These are phyloP conservation scores for Lemur catta DNA, from an alignment of 2,797 vertebrate genomes.

Conservation along the genomic window DNA sequence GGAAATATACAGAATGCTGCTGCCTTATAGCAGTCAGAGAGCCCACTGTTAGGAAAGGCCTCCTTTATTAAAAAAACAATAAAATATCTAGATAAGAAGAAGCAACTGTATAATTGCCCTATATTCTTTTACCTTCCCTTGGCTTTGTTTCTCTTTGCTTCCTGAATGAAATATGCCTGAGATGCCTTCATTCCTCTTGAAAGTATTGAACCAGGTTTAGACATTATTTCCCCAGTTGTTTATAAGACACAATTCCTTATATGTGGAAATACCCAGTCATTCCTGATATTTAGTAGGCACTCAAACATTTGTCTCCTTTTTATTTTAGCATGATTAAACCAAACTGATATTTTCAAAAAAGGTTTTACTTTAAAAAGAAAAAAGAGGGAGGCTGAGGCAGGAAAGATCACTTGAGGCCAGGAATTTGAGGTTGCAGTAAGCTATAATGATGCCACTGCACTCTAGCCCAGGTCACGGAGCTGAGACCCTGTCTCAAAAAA, in stretches of 20 bases:
- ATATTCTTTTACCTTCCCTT: background rate
- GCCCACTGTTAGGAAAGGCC: background rate
- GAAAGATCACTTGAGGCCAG: background rate
- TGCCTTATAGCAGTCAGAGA: background rate
- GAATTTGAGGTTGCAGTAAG: background rate
- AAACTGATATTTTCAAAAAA: background rate
- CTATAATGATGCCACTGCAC: background rate
- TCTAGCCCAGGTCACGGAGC: background rate
- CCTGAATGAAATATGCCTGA: background rate
- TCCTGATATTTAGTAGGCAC: background rate
- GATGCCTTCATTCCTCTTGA: background rate
- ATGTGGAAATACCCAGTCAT: background rate
- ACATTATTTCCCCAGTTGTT: background rate
- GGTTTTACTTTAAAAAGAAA: background rate
- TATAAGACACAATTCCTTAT: background rate
- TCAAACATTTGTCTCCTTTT: background rate
- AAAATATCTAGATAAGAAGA: background rate
- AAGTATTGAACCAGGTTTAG: background rate
- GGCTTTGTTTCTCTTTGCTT: constrained; percentile 2
- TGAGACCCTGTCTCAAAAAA: background rate
- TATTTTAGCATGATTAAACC: background rate
- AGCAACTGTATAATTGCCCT: background rate
- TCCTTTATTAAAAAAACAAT: background rate
- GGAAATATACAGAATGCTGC: background rate
- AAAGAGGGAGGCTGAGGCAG: background rate